These are phyloP conservation scores for Branchinecta lynchi DNA, from an alignment of 1,140 invertebrate species.

Conservation along the genomic window DNA sequence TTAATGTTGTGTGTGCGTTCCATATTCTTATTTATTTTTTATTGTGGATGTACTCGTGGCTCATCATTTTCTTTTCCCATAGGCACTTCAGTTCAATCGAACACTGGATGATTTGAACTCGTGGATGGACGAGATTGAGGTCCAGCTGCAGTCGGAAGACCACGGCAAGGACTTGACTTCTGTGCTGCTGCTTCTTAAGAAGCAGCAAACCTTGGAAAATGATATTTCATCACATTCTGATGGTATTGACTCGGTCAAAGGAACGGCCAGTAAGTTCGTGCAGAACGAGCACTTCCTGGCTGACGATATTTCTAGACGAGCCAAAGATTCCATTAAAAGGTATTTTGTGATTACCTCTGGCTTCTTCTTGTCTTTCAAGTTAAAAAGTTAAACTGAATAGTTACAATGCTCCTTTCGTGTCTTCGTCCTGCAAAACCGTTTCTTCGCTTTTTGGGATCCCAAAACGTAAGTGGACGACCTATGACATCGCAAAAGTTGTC, in stretches of 20 bases:
- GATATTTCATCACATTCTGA: conserved; percentile 63
- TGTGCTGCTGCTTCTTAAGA: conserved; percentile 63
- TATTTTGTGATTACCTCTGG: conserved; percentile 25
- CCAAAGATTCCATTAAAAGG: conserved; percentile 47
- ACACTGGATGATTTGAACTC: conserved; percentile 73
- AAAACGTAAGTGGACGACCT: too few relatives aligned
- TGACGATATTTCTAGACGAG: conserved; percentile 59
- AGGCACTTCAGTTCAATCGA: conserved; percentile 65
- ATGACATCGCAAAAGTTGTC: too few relatives aligned
- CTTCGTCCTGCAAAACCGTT: too few relatives aligned
- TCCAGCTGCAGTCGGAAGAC: conserved; percentile 60
- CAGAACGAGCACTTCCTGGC: conserved; percentile 65
- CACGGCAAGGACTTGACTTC: conserved; percentile 63
- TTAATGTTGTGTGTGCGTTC: too few relatives aligned
- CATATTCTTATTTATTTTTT: too few relatives aligned
- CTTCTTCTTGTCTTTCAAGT: background rate
- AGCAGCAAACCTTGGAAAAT: conserved; percentile 65
- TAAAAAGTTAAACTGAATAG: too few relatives aligned
- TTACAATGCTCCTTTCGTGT: too few relatives aligned
- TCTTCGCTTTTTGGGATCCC: too few relatives aligned
- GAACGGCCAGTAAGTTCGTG: conserved; percentile 53
- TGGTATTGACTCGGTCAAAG: conserved; percentile 55
- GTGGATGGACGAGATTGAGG: conserved; percentile 78
- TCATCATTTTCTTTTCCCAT: too few relatives aligned
- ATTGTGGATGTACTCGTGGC: too few relatives aligned